Evolutionary conservation across 2,888 invertebrate species (phyloP), one percentile per base, ranked within the genome.

Genomic region (Pachydiplax longipennis): DNA sequence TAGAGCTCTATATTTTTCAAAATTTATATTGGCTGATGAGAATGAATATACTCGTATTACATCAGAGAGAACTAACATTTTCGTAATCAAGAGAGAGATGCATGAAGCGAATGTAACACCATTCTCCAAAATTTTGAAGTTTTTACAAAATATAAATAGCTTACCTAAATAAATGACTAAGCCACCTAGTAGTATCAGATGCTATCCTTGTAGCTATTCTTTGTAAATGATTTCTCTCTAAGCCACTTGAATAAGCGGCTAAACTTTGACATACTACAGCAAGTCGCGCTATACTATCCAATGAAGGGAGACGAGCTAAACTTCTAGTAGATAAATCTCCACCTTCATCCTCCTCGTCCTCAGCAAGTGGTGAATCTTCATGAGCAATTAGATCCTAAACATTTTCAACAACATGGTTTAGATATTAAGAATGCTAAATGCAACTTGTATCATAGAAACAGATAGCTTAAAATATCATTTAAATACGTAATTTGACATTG

Each of bases 201-300:
- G 97, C 97, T 92, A 99, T 96, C 92, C 97, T 96, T 80, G 96
- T 96, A 80, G 97, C 97, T 35, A 99, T 95, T 92, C 97, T 96
- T 91, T 97, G 96, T 90, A 98, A 95, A 93, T 98, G 97, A 92
- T 95, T 95, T 81, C 97, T 95, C 92, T 98, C 97, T 92, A 99
- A 94, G 90, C 97, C 96, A n/a, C 97, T 97, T 92, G 98, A 96
- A 93, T 98, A 97, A 0, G 98, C 98, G 6, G 97, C 96, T 92
- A 99, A 95, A 93, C 97, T 97, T 93, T 98, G 98, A n/a, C 98
- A 97, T 37, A 98, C 95, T 90, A 98, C 95, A 15, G 98, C 96
- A 91, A 96, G 93, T 92, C 95, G 95, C 80, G 95, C 94, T 2
- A 94, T 93, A n/a, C 94, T 93, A 48, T 94, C 93, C 44, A 94